Percentiles rank a stretch among this genome's conserved stretches.
Conservation (phyloP, 2,888 invertebrate species). For the Ectobius pallidus region DNA sequence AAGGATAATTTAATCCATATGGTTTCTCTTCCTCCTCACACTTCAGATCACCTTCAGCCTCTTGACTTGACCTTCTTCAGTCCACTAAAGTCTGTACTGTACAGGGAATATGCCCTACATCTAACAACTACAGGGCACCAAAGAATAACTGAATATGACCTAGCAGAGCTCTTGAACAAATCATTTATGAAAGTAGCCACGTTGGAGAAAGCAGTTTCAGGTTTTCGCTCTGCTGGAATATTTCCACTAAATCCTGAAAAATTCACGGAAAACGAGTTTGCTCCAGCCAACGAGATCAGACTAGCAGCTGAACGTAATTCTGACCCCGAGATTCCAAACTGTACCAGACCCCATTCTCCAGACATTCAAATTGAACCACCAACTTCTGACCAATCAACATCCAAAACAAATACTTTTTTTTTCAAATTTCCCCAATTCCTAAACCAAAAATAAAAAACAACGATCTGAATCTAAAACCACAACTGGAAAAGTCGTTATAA, state of each 20-base stretch:
- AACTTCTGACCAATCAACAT: not conserved
- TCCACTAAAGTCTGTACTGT: constrained; percentile 8
- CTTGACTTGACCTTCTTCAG: constrained; percentile 14
- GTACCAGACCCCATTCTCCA: not conserved
- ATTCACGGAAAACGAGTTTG: not conserved
- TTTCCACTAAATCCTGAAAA: not conserved
- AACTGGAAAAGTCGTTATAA: not conserved
- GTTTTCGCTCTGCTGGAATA: not conserved
- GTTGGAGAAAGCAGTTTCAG: too few species aligned
- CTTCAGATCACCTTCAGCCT: not conserved
- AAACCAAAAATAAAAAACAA: not conserved
- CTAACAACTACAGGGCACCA: not conserved
- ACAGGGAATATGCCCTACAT: constrained; percentile 7
- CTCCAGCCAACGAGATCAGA: not conserved
- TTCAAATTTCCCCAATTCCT: not conserved
- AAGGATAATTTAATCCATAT: constrained; percentile 2
- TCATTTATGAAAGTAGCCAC: not conserved
- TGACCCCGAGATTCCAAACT: not conserved
- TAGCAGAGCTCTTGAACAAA: not conserved
- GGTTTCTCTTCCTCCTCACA: not conserved
- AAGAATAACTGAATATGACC: not conserved
- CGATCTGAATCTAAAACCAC: not conserved
- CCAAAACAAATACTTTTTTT: not conserved
- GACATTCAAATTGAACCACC: not conserved
- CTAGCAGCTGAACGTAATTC: not conserved